Base-by-base conservation (phyloP, 2,888 invertebrate species). In the Brassicogethes aeneus region DNA sequence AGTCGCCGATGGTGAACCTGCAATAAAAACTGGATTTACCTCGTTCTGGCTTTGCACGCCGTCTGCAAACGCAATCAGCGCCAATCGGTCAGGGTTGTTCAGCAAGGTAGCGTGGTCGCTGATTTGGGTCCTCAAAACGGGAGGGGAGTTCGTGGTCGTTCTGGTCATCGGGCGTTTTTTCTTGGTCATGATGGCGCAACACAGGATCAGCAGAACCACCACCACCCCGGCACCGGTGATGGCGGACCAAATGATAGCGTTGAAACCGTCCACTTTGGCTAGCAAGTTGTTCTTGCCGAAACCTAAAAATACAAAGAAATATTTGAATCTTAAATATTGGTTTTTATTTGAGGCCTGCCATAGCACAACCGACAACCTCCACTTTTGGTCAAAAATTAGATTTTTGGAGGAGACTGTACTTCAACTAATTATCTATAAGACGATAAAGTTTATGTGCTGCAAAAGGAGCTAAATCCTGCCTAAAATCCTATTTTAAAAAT, bases 1-100 rank as follows among this genome's bases (percentile, higher is more conserved):
- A n/a, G n/a, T n/a, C n/a, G n/a, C n/a, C n/a, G n/a, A n/a, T n/a
- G n/a, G n/a, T n/a, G n/a, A n/a, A n/a, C n/a, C n/a, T 23, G 23
- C 23, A 10, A 23, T 23, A 7, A 10, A 23, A 5, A 23, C 5
- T 10, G 7, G 13, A 45, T 53, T 52, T 53, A 68, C 66, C 65
- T 68, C 64, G 30, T 60, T 62, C 40, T 62, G 62, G 38, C 51
- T 54, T 50, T 70, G 68, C 32, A 69, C 62, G 3, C 70, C 70
- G 51, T 74, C 72, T 34, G 73, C 72, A 54, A 71, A 74, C 2
- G 74, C 73, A 46, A 74, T 74, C 44, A 74, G 60, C 17, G 74
- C 72, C 51, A 73, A 60, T 35, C 74, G 57, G 55, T 74, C 74
- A n/a, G 70, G 70, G 55, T 71, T 70, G 32, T 66, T 64, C 31